phyloP scores from a whole-genome alignment of 53 echinoderm and acorn worm genomes.

The Hippasteria phrygiana region DNA sequence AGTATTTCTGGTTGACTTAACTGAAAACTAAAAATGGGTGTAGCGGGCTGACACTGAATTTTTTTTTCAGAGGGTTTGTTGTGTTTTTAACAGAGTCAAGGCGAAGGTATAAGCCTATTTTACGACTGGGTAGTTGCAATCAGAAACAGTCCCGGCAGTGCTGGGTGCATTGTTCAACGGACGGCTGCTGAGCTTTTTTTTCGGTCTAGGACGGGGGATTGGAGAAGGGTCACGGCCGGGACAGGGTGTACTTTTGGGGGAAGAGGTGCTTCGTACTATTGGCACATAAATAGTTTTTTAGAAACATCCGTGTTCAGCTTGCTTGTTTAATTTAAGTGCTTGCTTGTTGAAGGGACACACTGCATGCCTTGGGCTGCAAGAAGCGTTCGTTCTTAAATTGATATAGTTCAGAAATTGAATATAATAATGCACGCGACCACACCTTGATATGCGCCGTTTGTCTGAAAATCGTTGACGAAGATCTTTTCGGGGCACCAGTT shows the following conservation, averaged over 20 bases:
- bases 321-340: not conserved
- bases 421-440: too few species aligned
- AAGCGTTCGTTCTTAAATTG: too few species aligned
- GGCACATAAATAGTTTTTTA: not conserved
- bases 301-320: not conserved
- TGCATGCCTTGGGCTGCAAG: too few species aligned
- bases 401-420: too few species aligned
- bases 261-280: constrained; percentile 21
- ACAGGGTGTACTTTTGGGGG: constrained; percentile 35
- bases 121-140: constrained; percentile 24
- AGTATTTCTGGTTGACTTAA: not conserved
- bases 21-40: constrained; percentile 13
- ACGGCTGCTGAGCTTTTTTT: constrained; percentile 18
- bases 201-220: not conserved
- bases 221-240: constrained; percentile 39
- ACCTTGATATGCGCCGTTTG: too few species aligned
- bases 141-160: not conserved
- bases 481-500: too few species aligned
- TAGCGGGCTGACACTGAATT: constrained; percentile 19
- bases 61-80: constrained; percentile 2
- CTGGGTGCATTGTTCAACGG: not conserved
- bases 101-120: constrained; percentile 50
- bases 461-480: too few species aligned
- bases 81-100: constrained; percentile 58
- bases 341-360: not conserved